phyloP scores from a whole-genome alignment of 2,113 vertebrate genomes.

The Sigmodon hispidus region DNA sequence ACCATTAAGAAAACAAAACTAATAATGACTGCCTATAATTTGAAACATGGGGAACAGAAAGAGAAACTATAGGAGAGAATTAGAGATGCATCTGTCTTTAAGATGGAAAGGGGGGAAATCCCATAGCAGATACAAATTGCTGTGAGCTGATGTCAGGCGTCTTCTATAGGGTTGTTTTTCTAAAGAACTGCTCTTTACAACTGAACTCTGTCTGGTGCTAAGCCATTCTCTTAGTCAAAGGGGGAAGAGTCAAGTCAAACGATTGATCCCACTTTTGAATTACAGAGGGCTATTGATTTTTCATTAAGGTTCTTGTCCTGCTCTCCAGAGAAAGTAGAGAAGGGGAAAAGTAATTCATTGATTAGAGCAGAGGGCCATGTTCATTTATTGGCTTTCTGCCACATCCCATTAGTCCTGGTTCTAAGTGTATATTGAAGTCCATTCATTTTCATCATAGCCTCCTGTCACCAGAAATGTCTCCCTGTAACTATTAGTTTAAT shows the following conservation, averaged over 20 bases:
- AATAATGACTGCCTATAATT: not conserved
- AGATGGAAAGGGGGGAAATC: not conserved
- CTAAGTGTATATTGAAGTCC: constrained; percentile 90
- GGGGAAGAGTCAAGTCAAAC: constrained; percentile 86
- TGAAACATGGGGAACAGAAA: not conserved
- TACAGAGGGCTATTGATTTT: constrained; percentile 94
- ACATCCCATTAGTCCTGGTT: constrained; percentile 87
- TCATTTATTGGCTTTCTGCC: constrained; percentile 94
- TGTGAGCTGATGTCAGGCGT: constrained; percentile 45
- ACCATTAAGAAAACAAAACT: constrained; percentile 51
- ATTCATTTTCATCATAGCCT: constrained; percentile 89
- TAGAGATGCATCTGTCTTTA: not conserved
- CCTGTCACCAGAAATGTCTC: constrained; percentile 88
- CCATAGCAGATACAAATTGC: constrained; percentile 54
- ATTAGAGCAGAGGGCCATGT: constrained; percentile 89
- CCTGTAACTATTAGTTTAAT: constrained; percentile 88
- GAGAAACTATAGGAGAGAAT: not conserved
- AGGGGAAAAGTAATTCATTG: constrained; percentile 92
- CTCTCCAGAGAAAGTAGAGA: constrained; percentile 75
- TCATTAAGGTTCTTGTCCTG: constrained; percentile 89
- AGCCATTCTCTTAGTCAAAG: constrained; percentile 69
- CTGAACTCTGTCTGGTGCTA: constrained; percentile 69
- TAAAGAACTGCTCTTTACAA: constrained; percentile 70
- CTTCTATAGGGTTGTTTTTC: constrained; percentile 27
- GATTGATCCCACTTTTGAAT: constrained; percentile 87